These are phyloP conservation scores for Hydriomena furcata DNA, from an alignment of 2,888 invertebrate genomes.

Conservation along the genomic window DNA sequence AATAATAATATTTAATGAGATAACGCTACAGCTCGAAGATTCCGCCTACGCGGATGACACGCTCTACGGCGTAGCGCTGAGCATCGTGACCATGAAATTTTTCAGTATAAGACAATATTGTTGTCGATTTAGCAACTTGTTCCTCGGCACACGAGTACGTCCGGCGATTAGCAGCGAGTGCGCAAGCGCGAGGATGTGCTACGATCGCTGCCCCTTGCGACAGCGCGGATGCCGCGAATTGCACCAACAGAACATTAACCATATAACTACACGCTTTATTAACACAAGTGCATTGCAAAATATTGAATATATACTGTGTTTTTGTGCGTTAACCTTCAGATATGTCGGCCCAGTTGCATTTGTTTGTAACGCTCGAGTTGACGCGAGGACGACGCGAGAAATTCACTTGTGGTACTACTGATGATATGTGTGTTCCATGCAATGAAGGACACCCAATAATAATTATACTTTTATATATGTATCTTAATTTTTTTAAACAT, in stretches of 20 bases:
- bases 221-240: conserved; percentile 78
- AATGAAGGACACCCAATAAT: no score
- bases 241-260: conserved; percentile 65
- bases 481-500: neutral
- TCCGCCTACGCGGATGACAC: conserved; percentile 7
- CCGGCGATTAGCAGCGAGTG: conserved; percentile 74
- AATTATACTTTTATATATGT: no score
- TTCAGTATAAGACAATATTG: conserved; percentile 49
- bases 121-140: conserved; percentile 65
- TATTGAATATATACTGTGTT: conserved; percentile 69
- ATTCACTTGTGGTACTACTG: conserved; percentile 38
- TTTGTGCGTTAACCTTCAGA: conserved; percentile 77
- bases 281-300: conserved; percentile 79
- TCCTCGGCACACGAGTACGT: conserved; percentile 59
- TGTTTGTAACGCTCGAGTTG: conserved; percentile 74
- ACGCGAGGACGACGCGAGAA: conserved; percentile 65
- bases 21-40: conserved; percentile 1
- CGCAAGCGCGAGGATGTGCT: conserved; percentile 77
- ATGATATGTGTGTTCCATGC: neutral
- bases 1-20: conserved; percentile 10
- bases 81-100: conserved; percentile 44
- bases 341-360: conserved; percentile 75
- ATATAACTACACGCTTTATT: conserved; percentile 68
- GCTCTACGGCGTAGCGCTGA: conserved; percentile 34
- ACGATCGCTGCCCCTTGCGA: conserved; percentile 66